These are phyloP conservation scores for Acanthis flammea DNA, from an alignment of 2,797 vertebrate genomes.

Conservation along the genomic window DNA sequence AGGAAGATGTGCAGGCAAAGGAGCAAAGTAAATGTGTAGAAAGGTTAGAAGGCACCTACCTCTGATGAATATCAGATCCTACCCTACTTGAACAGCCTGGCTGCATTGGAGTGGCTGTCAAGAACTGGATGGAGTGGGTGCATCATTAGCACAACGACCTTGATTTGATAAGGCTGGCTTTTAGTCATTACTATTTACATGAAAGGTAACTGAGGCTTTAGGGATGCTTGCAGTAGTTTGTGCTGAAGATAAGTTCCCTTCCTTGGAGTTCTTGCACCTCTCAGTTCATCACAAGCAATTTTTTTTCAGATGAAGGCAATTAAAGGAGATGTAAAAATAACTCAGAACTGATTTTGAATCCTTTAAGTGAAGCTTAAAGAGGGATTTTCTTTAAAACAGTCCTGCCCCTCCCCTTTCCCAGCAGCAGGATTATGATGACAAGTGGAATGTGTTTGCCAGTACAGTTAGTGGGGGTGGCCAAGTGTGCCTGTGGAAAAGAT, in stretches of 20 bases:
- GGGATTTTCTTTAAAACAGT: background rate
- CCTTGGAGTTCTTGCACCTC: background rate
- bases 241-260: background rate
- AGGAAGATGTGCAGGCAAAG: background rate
- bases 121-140: background rate
- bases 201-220: background rate
- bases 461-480: background rate
- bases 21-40: background rate
- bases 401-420: background rate
- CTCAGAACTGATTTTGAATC: background rate
- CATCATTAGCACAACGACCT: background rate
- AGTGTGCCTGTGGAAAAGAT: background rate
- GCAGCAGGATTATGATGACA: background rate
- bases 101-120: background rate
- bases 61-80: background rate
- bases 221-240: background rate
- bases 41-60: background rate
- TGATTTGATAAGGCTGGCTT: background rate
- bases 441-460: conserved; percentile 1
- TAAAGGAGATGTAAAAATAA: background rate
- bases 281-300: background rate
- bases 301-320: background rate
- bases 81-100: background rate
- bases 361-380: background rate
- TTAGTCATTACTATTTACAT: background rate